A percentile compares a stretch with the other conserved stretches of the same genome.
These are phyloP conservation scores for Oreohelix idahoensis DNA, from an alignment of 1,140 invertebrate species.

Conservation along the genomic window DNA sequence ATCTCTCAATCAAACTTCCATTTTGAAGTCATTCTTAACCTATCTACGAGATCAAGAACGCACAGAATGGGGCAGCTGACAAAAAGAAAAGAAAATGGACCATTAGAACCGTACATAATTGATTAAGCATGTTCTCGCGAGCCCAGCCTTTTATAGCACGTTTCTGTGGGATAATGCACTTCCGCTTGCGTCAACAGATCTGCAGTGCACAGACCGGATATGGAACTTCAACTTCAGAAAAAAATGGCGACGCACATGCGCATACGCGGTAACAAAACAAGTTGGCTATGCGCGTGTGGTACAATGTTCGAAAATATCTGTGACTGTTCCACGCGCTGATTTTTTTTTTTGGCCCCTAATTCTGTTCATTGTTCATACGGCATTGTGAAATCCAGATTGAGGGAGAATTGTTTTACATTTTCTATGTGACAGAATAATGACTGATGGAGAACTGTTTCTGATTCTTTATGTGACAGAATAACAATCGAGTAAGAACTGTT, in stretches of 20 bases:
- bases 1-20: not conserved
- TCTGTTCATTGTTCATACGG: no score
- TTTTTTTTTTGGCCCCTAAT: not conserved
- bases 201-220: constrained; percentile 4
- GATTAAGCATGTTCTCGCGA: constrained; percentile 15
- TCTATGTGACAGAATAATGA: no score
- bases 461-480: no score
- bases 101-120: constrained; percentile 6
- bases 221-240: not conserved
- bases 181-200: not conserved
- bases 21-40: not conserved
- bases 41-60: not conserved
- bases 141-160: not conserved
- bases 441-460: no score
- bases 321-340: not conserved
- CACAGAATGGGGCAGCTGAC: not conserved
- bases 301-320: not conserved
- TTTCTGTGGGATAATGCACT: constrained; percentile 13
- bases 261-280: not conserved
- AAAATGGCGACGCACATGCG: not conserved
- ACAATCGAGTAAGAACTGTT: no score
- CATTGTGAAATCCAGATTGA: no score
- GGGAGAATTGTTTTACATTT: no score
- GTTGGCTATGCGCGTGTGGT: not conserved
- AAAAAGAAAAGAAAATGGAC: not conserved